Percentiles rank a stretch among this genome's conserved stretches.
Conservation (phyloP, 1,140 invertebrate genomes). For the Pogonomyrmex californicus region DNA sequence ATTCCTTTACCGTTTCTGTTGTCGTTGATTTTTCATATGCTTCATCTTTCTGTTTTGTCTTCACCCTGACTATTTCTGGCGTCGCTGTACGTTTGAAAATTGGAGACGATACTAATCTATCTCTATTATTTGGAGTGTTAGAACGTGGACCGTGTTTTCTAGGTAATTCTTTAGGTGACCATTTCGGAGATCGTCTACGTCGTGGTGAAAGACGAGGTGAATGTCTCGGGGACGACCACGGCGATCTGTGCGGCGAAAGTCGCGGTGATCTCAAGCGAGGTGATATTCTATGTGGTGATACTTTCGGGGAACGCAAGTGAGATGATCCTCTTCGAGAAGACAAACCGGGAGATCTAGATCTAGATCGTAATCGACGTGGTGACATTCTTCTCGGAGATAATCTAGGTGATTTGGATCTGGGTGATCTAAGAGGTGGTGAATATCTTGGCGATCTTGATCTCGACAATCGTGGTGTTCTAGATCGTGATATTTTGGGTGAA, state of each 20-base stretch:
- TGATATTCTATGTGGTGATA: slow-evolving; percentile 71
- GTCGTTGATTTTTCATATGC: slow-evolving; percentile 49
- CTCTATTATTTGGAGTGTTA: slow-evolving; percentile 61
- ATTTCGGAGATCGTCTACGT: slow-evolving; percentile 74
- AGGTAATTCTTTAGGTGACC: slow-evolving; percentile 74
- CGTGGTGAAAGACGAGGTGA: slow-evolving; percentile 76
- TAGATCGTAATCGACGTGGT: slow-evolving; percentile 60
- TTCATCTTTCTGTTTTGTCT: slow-evolving; percentile 73
- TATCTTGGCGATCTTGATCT: slow-evolving; percentile 72
- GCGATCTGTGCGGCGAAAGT: slow-evolving; percentile 74
- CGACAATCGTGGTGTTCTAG: slow-evolving; percentile 67
- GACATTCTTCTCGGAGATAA: slow-evolving; percentile 71
- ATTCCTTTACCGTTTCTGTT: slow-evolving; percentile 62
- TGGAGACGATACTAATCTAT: slow-evolving; percentile 68
- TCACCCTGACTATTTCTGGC: slow-evolving; percentile 67
- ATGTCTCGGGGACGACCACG: slow-evolving; percentile 82
- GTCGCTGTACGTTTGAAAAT: slow-evolving; percentile 59
- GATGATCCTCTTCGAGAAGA: slow-evolving; percentile 72
- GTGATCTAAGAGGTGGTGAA: slow-evolving; percentile 64
- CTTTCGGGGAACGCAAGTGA: slow-evolving; percentile 70
- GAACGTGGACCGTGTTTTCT: slow-evolving; percentile 72
- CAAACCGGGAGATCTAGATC: slow-evolving; percentile 71
- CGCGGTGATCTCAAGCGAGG: slow-evolving; percentile 70
- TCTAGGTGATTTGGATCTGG: slow-evolving; percentile 72
- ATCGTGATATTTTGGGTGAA: slow-evolving; percentile 66